These are phyloP conservation scores for Caenorhabditis japonica DNA, from an alignment of 2,888 invertebrate species.

Conservation along the genomic window DNA sequence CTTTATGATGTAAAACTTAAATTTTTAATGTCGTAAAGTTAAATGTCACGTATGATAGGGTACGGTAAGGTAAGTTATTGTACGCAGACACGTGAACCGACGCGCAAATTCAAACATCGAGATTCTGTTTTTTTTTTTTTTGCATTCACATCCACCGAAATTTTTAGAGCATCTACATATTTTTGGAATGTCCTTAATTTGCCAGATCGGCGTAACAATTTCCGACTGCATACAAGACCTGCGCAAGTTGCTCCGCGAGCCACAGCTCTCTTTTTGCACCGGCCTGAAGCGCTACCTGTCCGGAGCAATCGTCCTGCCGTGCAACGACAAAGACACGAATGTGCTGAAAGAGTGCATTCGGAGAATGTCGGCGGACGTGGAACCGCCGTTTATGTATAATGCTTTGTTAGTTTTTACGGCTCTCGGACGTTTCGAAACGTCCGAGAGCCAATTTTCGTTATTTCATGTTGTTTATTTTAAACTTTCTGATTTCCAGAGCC, in stretches of 20 bases:
- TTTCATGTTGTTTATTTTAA: not conserved
- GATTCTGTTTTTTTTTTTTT: too few species aligned
- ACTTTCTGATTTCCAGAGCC: slow-evolving; percentile 41
- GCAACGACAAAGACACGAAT: slow-evolving; percentile 44
- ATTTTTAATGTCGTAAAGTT: too few species aligned
- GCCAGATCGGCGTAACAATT: slow-evolving; percentile 30
- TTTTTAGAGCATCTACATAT: too few species aligned
- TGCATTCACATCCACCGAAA: too few species aligned
- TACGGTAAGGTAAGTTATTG: too few species aligned
- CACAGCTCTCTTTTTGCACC: slow-evolving; percentile 53
- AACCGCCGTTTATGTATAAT: slow-evolving; percentile 50
- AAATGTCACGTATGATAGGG: too few species aligned
- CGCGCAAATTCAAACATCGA: too few species aligned
- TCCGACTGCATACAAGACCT: slow-evolving; percentile 47
- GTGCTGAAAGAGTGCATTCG: slow-evolving; percentile 55
- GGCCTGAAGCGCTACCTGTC: slow-evolving; percentile 61
- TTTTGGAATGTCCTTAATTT: not conserved
- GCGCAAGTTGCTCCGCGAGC: slow-evolving; percentile 40
- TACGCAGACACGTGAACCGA: too few species aligned
- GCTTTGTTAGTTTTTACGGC: slow-evolving; percentile 54
- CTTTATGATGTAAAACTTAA: too few species aligned
- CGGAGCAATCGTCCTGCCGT: slow-evolving; percentile 63
- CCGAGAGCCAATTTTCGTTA: not conserved
- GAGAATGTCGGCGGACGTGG: slow-evolving; percentile 23
- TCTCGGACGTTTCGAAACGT: too few species aligned